Evolutionary conservation across 1,140 invertebrate genomes (phyloP), one percentile per base, ranked within the genome.

Genomic region (Aphaenogaster floridana): DNA sequence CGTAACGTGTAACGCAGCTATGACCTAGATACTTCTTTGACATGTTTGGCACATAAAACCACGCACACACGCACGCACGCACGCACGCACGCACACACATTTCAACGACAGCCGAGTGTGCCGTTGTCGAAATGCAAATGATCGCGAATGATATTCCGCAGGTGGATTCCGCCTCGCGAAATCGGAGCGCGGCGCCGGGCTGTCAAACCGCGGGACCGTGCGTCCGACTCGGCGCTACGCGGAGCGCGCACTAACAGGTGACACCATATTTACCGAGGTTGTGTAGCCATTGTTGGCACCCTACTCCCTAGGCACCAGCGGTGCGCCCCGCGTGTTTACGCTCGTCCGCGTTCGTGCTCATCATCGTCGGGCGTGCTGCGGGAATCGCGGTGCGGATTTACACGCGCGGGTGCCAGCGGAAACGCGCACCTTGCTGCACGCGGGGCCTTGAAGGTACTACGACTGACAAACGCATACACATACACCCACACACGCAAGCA

Each of bases 371-470:
- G 54, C n/a, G 39, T 4, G 21, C 17, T 11, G 64, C 8, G 21
- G 1, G 21, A 45, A 15, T 6, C 42, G 17, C 39, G 36, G 34
- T 7, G 36, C 9, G 21, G 15, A 54, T 64, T 80, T 54, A 48
- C 11, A 61, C 7, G 2, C 76, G 36, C 36, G 57, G 8, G 1
- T 80, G 72, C 54, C 68, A 78, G 28, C 28, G 15, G 9, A 84
- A 85, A 71, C 66, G n/a, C 78, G 52, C 42, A 90, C 39, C 21
- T 74, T 64, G 34, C 6, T 28, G 45, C 48, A 42, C 63, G 3
- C 66, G 66, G 77, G 90, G 77, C 89, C 89, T 88, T 90, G 89
- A 88, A 90, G 74, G 50, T 74, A 86, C 66, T 54, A 84, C 72
- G 42, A 79, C 63, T 88, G 81, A 91, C 86, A 90, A 79, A 90